Conservation (phyloP, 2,113 vertebrate species). For the Apodemus speciosus region DNA sequence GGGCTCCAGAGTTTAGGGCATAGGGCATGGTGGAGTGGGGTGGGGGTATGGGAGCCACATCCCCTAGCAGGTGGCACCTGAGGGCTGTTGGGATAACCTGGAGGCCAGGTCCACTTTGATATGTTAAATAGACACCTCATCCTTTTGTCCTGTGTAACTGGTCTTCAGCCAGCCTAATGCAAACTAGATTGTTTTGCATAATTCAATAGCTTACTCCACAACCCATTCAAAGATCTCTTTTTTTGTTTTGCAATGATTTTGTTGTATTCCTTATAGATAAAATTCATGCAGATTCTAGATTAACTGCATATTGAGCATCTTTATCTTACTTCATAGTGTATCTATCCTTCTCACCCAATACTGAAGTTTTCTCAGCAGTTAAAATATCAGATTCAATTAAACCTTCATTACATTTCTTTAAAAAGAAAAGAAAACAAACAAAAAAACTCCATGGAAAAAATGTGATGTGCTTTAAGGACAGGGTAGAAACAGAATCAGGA, state of each 20-base stretch:
- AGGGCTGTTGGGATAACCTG: not conserved
- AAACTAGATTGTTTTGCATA: conserved; percentile 32
- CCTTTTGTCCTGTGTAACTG: not conserved
- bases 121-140: not conserved
- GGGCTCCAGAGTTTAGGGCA: not conserved
- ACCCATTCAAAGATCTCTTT: conserved; percentile 11
- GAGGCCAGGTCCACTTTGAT: not conserved
- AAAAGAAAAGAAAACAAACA: not conserved
- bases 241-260: conserved; percentile 51
- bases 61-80: not conserved
- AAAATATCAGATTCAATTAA: not conserved
- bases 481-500: not conserved
- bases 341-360: not conserved
- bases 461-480: conserved; percentile 4
- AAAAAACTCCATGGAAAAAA: not conserved
- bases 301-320: not conserved
- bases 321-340: not conserved
- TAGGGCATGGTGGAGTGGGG: not conserved
- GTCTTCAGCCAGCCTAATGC: not conserved
- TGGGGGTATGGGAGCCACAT: not conserved
- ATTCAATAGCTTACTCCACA: conserved; percentile 52
- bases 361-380: conserved; percentile 22
- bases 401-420: not conserved
- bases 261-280: conserved; percentile 22
- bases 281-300: conserved; percentile 35